Conservation (phyloP, 2,888 invertebrate genomes). For the Dasypolia templi region DNA sequence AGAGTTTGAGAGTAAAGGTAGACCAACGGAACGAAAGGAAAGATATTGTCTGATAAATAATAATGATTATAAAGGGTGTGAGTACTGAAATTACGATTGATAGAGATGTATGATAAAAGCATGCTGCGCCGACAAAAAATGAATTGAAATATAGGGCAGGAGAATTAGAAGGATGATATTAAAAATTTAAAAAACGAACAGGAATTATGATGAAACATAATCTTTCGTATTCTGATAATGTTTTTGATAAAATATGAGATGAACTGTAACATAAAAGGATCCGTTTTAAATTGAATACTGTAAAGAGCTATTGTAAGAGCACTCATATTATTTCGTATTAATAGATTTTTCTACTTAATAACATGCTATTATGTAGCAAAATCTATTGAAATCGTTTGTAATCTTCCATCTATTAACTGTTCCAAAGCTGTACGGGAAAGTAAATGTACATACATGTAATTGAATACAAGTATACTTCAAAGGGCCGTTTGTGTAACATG, state of each 20-base stretch:
- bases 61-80: too few relatives aligned
- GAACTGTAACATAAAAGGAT: background rate
- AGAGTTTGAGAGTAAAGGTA: too few relatives aligned
- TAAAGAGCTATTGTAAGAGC: background rate
- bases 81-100: too few relatives aligned
- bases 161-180: too few relatives aligned
- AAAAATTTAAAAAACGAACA: background rate
- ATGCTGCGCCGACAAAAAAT: too few relatives aligned
- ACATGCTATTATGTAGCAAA: background rate
- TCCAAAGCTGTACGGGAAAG: background rate
- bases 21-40: too few relatives aligned
- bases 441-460: slow-evolving; percentile 15
- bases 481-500: slow-evolving; percentile 2
- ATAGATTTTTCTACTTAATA: too few relatives aligned
- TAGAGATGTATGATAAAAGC: too few relatives aligned
- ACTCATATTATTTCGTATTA: background rate
- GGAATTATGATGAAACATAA: background rate
- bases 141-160: too few relatives aligned
- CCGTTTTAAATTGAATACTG: background rate
- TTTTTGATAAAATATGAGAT: background rate
- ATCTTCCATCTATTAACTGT: background rate
- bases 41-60: too few relatives aligned
- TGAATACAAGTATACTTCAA: slow-evolving; percentile 29
- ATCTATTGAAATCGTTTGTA: background rate
- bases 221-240: background rate